phyloP scores from a whole-genome alignment of 2,797 vertebrate genomes.

The Huso huso region DNA sequence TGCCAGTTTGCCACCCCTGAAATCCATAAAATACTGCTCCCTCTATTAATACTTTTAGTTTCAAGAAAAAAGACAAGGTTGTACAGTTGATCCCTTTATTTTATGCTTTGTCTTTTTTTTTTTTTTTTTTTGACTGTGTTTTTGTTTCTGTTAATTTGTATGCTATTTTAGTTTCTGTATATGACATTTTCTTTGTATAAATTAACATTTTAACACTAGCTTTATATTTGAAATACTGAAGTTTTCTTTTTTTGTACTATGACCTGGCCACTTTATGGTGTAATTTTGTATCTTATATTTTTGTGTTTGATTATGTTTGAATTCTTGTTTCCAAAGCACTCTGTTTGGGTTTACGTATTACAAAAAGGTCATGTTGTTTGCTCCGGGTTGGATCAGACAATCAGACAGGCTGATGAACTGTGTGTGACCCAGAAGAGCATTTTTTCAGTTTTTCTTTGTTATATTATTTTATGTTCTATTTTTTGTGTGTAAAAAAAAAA shows the following conservation, averaged over 20 bases:
- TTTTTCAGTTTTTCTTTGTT: constrained; percentile 43
- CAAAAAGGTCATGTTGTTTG: constrained; percentile 39
- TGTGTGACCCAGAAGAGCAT: constrained; percentile 52
- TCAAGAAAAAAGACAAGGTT: constrained; percentile 35
- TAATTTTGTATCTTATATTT: constrained; percentile 56
- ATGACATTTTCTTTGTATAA: constrained; percentile 67
- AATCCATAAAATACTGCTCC: constrained; percentile 41
- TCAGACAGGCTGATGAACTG: constrained; percentile 53
- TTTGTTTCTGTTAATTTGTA: constrained; percentile 48
- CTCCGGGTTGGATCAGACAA: constrained; percentile 32
- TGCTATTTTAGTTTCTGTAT: constrained; percentile 80
- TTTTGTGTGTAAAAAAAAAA: constrained; percentile 26
- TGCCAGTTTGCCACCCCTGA: constrained; percentile 52
- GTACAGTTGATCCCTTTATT: constrained; percentile 53
- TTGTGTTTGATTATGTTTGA: constrained; percentile 49
- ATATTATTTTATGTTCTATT: constrained; percentile 32
- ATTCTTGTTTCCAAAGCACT: constrained; percentile 51
- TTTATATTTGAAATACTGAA: constrained; percentile 76
- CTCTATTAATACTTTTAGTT: constrained; percentile 38
- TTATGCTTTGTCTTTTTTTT: constrained; percentile 68
- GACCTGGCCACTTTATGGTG: constrained; percentile 70
- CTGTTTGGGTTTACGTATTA: constrained; percentile 45
- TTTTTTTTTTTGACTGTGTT: constrained; percentile 66
- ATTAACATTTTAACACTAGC: constrained; percentile 78
- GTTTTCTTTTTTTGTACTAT: constrained; percentile 48